Evolutionary conservation across 2,113 vertebrate genomes (phyloP).

Genomic region (Dermatemys mawii): DNA sequence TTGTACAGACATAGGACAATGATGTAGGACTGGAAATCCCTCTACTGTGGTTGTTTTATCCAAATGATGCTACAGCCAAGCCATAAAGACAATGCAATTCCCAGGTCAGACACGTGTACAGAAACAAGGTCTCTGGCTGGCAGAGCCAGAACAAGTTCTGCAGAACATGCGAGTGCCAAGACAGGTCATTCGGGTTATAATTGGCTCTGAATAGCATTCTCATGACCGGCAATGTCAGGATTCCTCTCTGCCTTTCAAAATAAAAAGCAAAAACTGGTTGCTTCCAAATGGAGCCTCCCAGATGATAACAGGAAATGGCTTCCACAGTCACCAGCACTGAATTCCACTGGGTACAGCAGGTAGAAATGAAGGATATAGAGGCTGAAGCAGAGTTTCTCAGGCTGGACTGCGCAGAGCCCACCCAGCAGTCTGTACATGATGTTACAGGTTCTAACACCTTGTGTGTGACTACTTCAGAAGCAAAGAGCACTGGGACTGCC

Average conservation of each 20-base stretch:
- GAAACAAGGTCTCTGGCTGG: not conserved
- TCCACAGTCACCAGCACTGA: not conserved
- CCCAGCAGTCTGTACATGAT: not conserved
- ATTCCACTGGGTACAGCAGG: not conserved
- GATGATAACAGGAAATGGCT: not conserved
- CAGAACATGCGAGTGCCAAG: not conserved
- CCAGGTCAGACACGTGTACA: not conserved
- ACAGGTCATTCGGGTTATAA: conserved; percentile 19
- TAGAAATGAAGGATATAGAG: not conserved
- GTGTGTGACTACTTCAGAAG: not conserved
- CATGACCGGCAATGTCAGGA: not conserved
- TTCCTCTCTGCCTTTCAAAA: not conserved
- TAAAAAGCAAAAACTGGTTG: not conserved
- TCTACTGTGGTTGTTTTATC: not conserved
- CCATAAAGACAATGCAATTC: not conserved
- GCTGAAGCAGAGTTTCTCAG: not conserved
- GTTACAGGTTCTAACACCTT: not conserved
- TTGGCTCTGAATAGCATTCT: not conserved
- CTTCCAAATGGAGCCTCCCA: not conserved
- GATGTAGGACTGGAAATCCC: not conserved
- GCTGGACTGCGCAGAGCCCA: not conserved
- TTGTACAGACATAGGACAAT: not conserved
- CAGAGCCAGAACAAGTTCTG: not conserved
- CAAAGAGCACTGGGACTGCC: not conserved
- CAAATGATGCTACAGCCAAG: not conserved